Percentiles rank a stretch among this genome's conserved stretches.
These are phyloP conservation scores for Carcharodon carcharias DNA, from an alignment of 2,797 vertebrate genomes.

Conservation along the genomic window DNA sequence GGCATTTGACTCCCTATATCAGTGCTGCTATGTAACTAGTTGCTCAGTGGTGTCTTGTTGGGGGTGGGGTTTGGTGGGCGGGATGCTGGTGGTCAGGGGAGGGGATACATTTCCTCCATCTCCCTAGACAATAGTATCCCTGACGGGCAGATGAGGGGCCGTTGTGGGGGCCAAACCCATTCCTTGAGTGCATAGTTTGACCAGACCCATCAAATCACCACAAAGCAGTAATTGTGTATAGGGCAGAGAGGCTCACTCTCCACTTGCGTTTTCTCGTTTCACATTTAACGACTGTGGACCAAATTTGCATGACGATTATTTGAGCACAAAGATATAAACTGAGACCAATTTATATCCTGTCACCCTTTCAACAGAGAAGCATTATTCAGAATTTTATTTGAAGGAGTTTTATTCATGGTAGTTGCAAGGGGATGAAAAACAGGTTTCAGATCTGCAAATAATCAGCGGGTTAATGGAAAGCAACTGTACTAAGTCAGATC, in stretches of 20 bases:
- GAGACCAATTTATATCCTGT: not conserved
- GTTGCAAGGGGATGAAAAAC: not conserved
- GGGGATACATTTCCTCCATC: no score
- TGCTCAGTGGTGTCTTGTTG: no score
- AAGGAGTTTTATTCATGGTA: not conserved
- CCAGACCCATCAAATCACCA: not conserved
- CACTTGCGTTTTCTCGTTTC: not conserved
- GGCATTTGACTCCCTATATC: not conserved
- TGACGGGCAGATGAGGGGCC: no score
- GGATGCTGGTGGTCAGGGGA: no score
- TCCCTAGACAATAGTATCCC: no score
- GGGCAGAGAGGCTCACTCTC: not conserved
- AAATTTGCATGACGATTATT: not conserved
- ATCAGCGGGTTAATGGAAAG: not conserved
- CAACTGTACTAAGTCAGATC: not conserved
- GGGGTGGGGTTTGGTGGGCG: no score
- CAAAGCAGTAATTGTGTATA: not conserved
- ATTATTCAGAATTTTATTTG: not conserved
- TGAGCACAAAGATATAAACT: not conserved
- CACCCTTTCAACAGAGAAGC: not conserved
- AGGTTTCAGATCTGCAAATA: conserved; percentile 15
- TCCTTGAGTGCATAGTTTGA: not conserved
- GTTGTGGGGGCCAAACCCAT: no score
- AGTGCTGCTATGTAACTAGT: not conserved
- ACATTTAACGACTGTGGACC: not conserved